Base-by-base conservation (phyloP, 2,797 vertebrate genomes). In the Sebastiscus tertius region DNA sequence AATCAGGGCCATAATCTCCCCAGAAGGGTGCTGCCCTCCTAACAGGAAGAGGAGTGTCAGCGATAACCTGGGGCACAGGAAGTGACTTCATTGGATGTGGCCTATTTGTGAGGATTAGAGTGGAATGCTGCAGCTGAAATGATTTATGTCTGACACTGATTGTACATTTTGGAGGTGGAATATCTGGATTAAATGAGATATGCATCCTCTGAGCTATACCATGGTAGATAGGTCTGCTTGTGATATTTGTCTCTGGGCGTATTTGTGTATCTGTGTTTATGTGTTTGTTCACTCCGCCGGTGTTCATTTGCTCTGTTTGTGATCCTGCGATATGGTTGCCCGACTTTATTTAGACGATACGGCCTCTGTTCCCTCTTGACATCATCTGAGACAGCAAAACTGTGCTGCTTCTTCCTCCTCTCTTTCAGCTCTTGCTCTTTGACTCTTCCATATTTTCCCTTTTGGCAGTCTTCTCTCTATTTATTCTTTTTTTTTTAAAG, bases 31-130 rank as follows among this genome's bases (percentile, higher is more conserved):
- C 87, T 81, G 81, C 84, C 90, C 62, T 80, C 55, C 79, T 65
- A 85, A 92, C 89, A 93, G 93, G 92, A 94, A 92, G 92, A 86
- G 77, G 89, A 81, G 85, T 79, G 69, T 61, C 77, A 34, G 73
- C 68, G 89, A 94, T 93, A 92, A 92, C 89, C 77, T 67, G 52
- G 63, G 83, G 72, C 70, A 85, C 71, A 88, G 88, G 93, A 93
- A 86, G 89, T 83, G 89, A 82, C 86, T 73, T 83, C 60, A 76
- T 34, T 78, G 66, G 81, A 88, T 86, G 69, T 69, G 33, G 65
- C 5, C 66, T 39, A 34, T 80, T 75, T 81, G 66, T 75, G 59
- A 69, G 78, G 87, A 82, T 87, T 85, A 72, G 34, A 81, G 65
- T 87, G 84, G 82, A 88, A 89, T 90, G 67, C 62, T 76, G 42